Conservation (phyloP, 2,113 vertebrate species). For the Etheostoma cragini region DNA sequence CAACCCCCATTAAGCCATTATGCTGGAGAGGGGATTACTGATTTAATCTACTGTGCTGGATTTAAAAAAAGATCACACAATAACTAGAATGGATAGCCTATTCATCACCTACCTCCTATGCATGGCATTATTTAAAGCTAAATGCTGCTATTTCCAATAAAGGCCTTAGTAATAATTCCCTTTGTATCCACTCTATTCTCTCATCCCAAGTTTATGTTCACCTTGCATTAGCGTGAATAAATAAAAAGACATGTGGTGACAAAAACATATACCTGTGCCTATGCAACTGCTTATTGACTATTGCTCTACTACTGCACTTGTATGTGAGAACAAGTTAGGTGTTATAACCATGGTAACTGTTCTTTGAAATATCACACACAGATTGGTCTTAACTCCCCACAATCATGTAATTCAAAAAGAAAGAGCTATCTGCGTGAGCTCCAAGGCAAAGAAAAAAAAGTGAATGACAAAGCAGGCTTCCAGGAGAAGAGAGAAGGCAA, state of each 20-base stretch:
- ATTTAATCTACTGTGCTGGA: conserved; percentile 65
- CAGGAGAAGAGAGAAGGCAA: conserved; percentile 51
- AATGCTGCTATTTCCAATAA: conserved; percentile 13
- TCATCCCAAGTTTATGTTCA: conserved; percentile 8
- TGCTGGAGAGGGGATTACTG: conserved; percentile 56
- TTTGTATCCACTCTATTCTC: conserved; percentile 10
- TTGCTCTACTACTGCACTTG: conserved; percentile 3
- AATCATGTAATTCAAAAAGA: conserved; percentile 70
- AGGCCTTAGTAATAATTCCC: not conserved
- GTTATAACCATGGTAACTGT: conserved; percentile 73
- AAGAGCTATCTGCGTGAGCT: conserved; percentile 52
- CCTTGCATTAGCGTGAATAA: conserved; percentile 20
- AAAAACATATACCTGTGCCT: conserved; percentile 12
- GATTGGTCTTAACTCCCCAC: conserved; percentile 62
- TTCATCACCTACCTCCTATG: conserved; percentile 15
- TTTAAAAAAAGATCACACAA: conserved; percentile 32
- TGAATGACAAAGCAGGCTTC: conserved; percentile 65
- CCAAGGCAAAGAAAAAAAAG: conserved; percentile 49
- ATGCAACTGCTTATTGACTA: conserved; percentile 29
- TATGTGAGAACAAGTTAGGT: conserved; percentile 48
- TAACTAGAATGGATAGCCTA: conserved; percentile 40
- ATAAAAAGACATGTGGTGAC: not conserved
- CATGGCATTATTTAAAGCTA: conserved; percentile 23
- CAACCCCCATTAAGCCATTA: conserved; percentile 71
- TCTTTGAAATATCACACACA: conserved; percentile 64